Evolutionary conservation across 2,113 vertebrate species (phyloP).

Genomic region (Loxodonta africana): DNA sequence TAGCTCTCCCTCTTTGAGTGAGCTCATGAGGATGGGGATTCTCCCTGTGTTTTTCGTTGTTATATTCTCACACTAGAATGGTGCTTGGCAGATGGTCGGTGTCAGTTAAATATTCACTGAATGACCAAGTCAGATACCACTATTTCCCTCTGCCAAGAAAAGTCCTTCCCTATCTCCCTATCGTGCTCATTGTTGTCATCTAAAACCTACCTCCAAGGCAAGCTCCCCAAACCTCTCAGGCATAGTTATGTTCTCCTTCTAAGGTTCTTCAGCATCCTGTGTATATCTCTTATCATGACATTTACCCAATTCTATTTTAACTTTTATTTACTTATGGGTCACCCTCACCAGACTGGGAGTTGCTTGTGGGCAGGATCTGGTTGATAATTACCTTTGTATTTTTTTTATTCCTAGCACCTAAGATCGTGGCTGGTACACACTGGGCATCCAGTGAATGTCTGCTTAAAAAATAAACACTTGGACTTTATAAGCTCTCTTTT

Average conservation of each 20-base stretch:
- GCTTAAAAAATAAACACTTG: conserved; percentile 2
- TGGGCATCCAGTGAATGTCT: not conserved
- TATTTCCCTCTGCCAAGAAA: not conserved
- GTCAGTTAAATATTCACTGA: not conserved
- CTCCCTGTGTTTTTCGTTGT: not conserved
- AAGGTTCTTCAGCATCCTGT: too few relatives aligned
- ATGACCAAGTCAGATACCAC: not conserved
- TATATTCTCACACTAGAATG: not conserved
- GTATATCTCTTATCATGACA: not conserved
- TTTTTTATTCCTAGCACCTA: not conserved
- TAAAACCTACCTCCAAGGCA: not conserved
- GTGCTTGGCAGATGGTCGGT: not conserved
- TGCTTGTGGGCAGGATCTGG: not conserved
- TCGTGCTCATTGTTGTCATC: not conserved
- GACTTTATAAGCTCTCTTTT: not conserved
- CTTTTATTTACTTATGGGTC: not conserved
- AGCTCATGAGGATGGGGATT: not conserved
- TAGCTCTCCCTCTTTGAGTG: not conserved
- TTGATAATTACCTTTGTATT: not conserved
- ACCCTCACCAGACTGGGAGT: not conserved
- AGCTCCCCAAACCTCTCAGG: not conserved
- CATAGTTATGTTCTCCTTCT: not conserved
- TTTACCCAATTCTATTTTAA: not conserved
- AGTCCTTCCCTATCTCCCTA: not conserved
- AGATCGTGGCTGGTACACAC: not conserved